phyloP scores from a whole-genome alignment of 2,888 invertebrate genomes.

The Amphipyra tragopoginis region DNA sequence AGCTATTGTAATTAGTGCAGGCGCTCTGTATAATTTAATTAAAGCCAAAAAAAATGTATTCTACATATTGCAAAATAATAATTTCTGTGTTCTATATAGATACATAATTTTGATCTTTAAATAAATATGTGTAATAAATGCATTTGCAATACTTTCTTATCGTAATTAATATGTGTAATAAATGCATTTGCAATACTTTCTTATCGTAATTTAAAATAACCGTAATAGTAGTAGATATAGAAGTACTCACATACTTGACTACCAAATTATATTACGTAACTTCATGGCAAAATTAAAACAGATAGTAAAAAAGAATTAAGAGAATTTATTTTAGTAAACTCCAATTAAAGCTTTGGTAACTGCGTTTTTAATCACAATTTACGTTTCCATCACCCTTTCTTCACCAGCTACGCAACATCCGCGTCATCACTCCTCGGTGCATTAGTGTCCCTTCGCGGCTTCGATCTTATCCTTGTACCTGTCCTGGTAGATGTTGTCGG shows the following conservation, averaged over 20 bases:
- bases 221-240: no score
- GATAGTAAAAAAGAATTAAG: slow-evolving; percentile 15
- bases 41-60: neutral
- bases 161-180: no score
- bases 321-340: slow-evolving; percentile 36
- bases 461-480: slow-evolving; percentile 90
- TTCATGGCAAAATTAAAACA: neutral
- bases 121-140: no score
- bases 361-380: slow-evolving; percentile 36
- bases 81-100: neutral
- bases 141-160: no score
- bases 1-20: slow-evolving; percentile 14
- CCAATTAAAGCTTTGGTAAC: slow-evolving; percentile 51
- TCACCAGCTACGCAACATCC: slow-evolving; percentile 12
- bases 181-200: no score
- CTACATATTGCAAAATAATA: neutral
- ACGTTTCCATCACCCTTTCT: slow-evolving; percentile 34
- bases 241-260: neutral
- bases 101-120: no score
- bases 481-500: slow-evolving; percentile 91
- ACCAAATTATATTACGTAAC: neutral
- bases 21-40: neutral
- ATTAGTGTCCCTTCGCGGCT: slow-evolving; percentile 63
- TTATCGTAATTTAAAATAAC: no score
- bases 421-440: neutral